A percentile compares a stretch with the other conserved stretches of the same genome.
These are phyloP conservation scores for Phalanger gymnotis DNA, from an alignment of 2,797 vertebrate species.

Conservation along the genomic window DNA sequence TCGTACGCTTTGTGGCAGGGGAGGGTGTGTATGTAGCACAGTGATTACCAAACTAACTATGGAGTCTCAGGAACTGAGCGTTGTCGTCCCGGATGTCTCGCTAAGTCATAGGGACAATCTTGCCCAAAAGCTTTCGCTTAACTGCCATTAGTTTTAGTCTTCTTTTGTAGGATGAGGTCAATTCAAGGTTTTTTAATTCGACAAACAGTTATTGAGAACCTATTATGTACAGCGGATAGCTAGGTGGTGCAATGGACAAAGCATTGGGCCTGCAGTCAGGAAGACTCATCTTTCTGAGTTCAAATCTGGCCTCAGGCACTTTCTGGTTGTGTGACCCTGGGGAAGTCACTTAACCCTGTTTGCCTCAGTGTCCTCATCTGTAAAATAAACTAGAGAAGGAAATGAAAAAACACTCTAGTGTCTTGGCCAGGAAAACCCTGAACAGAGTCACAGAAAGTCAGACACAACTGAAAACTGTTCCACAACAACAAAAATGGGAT, in stretches of 20 bases:
- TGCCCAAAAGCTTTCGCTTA: slow-evolving; percentile 2
- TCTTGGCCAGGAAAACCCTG: neutral
- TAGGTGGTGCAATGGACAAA: neutral
- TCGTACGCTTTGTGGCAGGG: too few relatives aligned
- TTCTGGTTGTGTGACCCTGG: neutral
- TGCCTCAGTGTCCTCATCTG: neutral
- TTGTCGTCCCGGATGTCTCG: slow-evolving; percentile 29
- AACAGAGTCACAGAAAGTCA: neutral
- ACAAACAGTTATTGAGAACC: neutral
- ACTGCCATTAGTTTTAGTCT: neutral
- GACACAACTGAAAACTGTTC: neutral
- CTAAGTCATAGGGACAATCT: neutral
- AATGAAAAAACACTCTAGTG: neutral
- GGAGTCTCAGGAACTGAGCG: slow-evolving; percentile 25
- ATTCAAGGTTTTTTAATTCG: neutral
- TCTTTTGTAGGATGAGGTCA: neutral
- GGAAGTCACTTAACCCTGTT: neutral
- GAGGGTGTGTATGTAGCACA: neutral
- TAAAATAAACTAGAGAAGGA: neutral
- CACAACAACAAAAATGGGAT: neutral
- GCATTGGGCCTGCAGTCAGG: neutral
- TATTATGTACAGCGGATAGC: neutral
- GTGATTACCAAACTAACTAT: neutral
- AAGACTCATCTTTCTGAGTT: neutral
- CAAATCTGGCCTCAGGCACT: neutral